Base-by-base conservation (phyloP, 2,888 invertebrate species). In the Orthosia cruda region DNA sequence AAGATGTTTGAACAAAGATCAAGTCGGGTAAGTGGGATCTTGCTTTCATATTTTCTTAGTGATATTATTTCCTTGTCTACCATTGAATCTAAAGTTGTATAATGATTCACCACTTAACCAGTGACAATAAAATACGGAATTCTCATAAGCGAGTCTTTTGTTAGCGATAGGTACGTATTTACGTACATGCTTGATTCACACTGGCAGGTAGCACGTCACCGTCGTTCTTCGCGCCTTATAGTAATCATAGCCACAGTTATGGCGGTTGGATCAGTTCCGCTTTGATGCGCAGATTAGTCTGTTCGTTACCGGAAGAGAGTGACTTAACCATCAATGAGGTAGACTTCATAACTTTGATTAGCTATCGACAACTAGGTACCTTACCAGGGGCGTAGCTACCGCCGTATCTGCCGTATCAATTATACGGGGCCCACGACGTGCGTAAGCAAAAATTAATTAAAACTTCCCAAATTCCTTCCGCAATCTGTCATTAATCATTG, bases 221-320 rank as follows among this genome's bases (percentile, higher is more conserved):
- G 49, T 52, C 55, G 40, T 77, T 63, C 67, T 77, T 77, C 50
- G 66, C 54, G 70, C 62, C 75, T 23, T 72, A 26, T 52, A 63
- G 15, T n/a, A 47, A 45, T 16, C 15, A 32, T 40, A 52, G 9
- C 20, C 18, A 47, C 50, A 45, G 40, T 12, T 59, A 55, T 55
- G 55, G 57, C 58, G 32, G 67, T 65, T 72, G 87, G 87, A 89
- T 89, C 85, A 88, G 90, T 93, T 92, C 91, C 91, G 90, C 90
- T 76, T 89, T 80, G 84, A 78, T 85, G 88, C 87, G 84, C 89
- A 89, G 84, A 87, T 89, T 86, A 88, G 79, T 70, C 32, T 63
- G 72, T 84, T 86, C 89, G 90, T 93, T 91, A 91, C 83, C 85
- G 83, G 88, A 88, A 84, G 88, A 91, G 91, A 89, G 89, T 91